Conservation (phyloP, 1,140 invertebrate genomes). For the Pentalonia nigronervosa region DNA sequence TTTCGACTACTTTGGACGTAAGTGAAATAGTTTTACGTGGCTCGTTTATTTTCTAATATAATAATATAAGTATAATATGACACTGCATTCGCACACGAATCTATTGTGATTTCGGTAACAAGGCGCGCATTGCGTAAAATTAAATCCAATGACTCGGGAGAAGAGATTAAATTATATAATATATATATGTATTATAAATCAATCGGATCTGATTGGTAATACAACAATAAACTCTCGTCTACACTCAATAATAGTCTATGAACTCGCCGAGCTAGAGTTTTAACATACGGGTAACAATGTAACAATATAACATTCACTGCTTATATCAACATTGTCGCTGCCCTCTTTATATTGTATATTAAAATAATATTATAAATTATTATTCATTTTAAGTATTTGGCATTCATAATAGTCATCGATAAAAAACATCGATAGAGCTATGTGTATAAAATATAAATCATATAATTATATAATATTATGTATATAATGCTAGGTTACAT, state of each 20-base stretch:
- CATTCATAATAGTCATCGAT: neutral
- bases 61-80: neutral
- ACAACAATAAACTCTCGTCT: neutral
- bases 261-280: neutral
- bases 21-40: neutral
- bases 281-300: neutral
- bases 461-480: neutral
- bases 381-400: neutral
- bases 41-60: neutral
- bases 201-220: neutral
- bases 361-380: neutral
- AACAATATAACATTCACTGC: neutral
- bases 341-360: neutral
- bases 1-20: neutral
- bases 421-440: neutral
- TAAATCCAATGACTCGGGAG: constrained; percentile 7
- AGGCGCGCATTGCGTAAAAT: neutral
- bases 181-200: neutral
- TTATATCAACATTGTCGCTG: neutral
- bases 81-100: neutral
- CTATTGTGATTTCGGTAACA: neutral
- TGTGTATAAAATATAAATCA: neutral
- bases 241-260: neutral
- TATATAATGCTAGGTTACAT: neutral
- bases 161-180: neutral